Evolutionary conservation across 2,113 vertebrate species (phyloP).

Genomic region (Oriolus oriolus): DNA sequence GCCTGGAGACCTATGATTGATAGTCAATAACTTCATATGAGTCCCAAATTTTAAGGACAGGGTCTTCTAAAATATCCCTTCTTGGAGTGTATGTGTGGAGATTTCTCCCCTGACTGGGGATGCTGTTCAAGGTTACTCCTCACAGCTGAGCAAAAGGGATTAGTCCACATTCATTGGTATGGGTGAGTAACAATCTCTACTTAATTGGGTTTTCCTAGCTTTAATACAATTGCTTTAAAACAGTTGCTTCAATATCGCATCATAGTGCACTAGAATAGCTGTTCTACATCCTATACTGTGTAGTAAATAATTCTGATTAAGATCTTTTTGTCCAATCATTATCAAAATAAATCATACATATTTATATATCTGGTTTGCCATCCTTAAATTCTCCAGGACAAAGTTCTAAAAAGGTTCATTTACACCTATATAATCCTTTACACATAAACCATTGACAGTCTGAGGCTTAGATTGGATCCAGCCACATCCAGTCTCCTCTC

Average conservation of each 20-base stretch:
- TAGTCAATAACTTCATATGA: neutral
- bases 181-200: neutral
- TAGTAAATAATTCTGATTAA: neutral
- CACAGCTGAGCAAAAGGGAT: neutral
- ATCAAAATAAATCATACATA: neutral
- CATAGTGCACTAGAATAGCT: neutral
- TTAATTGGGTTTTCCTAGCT: neutral
- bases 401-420: neutral
- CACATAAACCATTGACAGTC: neutral
- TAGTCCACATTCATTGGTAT: neutral
- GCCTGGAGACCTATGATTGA: neutral
- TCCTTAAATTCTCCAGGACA: neutral
- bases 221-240: neutral
- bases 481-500: neutral
- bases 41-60: neutral
- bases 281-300: neutral
- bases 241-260: neutral
- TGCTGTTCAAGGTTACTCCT: neutral
- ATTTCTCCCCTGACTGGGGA: neutral
- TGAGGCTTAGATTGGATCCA: neutral
- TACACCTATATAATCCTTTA: neutral
- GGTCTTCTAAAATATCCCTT: neutral
- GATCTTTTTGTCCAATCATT: neutral
- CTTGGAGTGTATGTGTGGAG: neutral
- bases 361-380: neutral